Evolutionary conservation across 2,888 invertebrate genomes (phyloP).

Genomic region (Rhimphoctona megacephalus): DNA sequence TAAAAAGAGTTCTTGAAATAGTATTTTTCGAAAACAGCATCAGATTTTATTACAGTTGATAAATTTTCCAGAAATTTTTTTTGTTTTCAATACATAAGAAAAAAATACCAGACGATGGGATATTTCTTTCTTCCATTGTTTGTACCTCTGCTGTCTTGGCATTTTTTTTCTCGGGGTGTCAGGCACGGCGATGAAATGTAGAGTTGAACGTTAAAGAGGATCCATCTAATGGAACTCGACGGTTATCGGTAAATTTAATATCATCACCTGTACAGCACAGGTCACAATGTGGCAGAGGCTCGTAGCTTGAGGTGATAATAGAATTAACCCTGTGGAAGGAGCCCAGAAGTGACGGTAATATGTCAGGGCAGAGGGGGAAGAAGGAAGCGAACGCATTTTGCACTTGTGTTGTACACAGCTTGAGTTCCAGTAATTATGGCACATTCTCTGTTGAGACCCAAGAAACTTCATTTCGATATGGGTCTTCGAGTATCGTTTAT

Average conservation of each 20-base stretch:
- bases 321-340: conserved; percentile 59
- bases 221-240: conserved; percentile 52
- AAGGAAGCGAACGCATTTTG: conserved; percentile 7
- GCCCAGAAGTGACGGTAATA: conserved; percentile 37
- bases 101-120: too few relatives aligned
- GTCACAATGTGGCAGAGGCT: conserved; percentile 48
- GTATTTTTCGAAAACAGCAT: neutral
- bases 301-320: conserved; percentile 64
- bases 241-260: conserved; percentile 68
- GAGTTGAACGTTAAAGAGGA: conserved; percentile 35
- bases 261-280: conserved; percentile 51
- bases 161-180: conserved; percentile 16
- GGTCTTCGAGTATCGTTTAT: neutral
- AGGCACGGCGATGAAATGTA: neutral
- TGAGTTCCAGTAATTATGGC: conserved; percentile 2
- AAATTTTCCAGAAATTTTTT: neutral
- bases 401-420: conserved; percentile 10
- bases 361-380: neutral
- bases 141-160: neutral
- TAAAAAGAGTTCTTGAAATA: neutral
- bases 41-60: neutral
- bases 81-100: too few relatives aligned
- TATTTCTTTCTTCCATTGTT: neutral
- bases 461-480: neutral
- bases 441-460: neutral